Evolutionary conservation across 1,140 invertebrate species (phyloP).

Genomic region (Trichomalopsis sarcophagae): DNA sequence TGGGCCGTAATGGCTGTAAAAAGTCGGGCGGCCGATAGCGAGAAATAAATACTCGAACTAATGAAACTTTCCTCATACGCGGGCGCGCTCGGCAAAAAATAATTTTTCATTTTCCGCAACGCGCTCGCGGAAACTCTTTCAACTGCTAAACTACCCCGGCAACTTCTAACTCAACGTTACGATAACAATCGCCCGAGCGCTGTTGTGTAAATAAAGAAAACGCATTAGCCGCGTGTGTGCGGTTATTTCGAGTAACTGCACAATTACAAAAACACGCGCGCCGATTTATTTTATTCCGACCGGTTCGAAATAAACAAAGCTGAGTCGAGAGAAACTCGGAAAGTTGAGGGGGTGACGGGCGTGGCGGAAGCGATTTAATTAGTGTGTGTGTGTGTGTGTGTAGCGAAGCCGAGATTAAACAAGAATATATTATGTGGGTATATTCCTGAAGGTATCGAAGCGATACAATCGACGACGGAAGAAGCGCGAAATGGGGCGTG

Average conservation of each 20-base stretch:
- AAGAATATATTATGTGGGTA: not conserved
- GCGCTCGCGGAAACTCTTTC: not conserved
- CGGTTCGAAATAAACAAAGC: not conserved
- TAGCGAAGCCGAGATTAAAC: not conserved
- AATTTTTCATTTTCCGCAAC: not conserved
- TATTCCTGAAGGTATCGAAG: not conserved
- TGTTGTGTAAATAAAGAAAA: conserved; percentile 16
- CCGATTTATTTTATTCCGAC: conserved; percentile 23
- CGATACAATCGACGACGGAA: not conserved
- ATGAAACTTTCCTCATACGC: not conserved
- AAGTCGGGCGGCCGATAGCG: not conserved
- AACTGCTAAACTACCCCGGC: not conserved
- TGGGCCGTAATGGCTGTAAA: not conserved
- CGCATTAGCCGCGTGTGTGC: not conserved
- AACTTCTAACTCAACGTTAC: conserved; percentile 31
- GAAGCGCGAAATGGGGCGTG: not conserved
- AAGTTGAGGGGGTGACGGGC: not conserved
- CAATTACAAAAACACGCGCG: conserved; percentile 10
- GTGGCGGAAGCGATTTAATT: not conserved
- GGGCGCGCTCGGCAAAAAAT: not conserved
- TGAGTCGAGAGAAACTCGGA: not conserved
- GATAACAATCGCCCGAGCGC: conserved; percentile 26
- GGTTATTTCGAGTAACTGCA: conserved; percentile 16
- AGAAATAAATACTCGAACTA: no score
- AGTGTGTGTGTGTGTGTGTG: not conserved